Evolutionary conservation across 2,888 invertebrate species (phyloP), one percentile per base, ranked within the genome.

Genomic region (Coleophora flavipennella): DNA sequence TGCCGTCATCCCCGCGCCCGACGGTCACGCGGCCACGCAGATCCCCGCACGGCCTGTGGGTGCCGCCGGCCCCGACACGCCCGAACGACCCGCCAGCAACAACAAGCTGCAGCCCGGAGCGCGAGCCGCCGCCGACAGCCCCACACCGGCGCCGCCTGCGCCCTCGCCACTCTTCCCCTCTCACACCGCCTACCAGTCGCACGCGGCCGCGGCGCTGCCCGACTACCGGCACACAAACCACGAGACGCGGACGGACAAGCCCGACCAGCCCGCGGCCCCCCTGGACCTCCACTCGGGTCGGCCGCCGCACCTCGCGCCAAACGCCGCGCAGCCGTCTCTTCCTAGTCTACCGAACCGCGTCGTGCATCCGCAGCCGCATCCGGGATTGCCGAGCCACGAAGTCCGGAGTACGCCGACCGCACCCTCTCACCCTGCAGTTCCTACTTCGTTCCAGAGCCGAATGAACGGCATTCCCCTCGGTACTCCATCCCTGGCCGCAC

Each of bases 211-310:
- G 45, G 79, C 80, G 46, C 67, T 83, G 50, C 80, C 81, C 38
- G 84, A 83, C 59, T 84, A 79, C 65, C 72, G 81, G 35, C 84
- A 79, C 54, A 80, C 80, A 31, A 84, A 79, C 58, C 88, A 88
- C 62, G 87, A 87, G 58, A 87, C 88, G 67, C 88, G 78, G 62
- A 76, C 76, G 37, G 78, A 77, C 49, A 62, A 65, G 36, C 55
- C 67, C 13, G 69, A 57, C 50, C 67, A 59, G 45, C 64, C 74
- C 13, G 66, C 69, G 40, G 77, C 67, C 48, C 78, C 77, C 37
- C 67, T 77, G 46, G 78, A 80, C 59, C 64, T 76, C 38, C 80
- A 77, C 58, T 66, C 76, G 42, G 76, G 71, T 49, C 74, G 68
- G 48, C 59, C 69, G 47, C 64, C 71, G 40, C 63, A 65, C 35